Base-by-base conservation (phyloP, 1,140 invertebrate species). In the Cotesia vestalis region DNA sequence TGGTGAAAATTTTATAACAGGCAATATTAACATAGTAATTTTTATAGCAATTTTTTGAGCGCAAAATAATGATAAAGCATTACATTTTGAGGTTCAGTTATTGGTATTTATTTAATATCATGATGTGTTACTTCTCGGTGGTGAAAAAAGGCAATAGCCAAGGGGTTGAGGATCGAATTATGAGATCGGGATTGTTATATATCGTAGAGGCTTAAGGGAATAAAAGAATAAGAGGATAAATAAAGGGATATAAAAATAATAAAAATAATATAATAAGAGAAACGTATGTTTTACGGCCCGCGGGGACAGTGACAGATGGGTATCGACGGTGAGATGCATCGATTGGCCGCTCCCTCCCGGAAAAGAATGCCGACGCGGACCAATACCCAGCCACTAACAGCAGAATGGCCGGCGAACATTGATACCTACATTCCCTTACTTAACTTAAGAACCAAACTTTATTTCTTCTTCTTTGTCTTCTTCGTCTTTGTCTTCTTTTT, bases 291-390 rank as follows among this genome's bases (percentile, higher is more conserved):
- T 60, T 60, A 66, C 75, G 76, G 78, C 76, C 73, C 60, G 77
- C 78, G 75, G 55, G 77, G 85, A 86, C 85, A 86, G 82, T 86
- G 85, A 86, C 85, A 86, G 85, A 86, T 85, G 84, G 80, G 83
- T 84, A 86, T 86, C 85, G 84, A 80, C 79, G 76, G 72, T 75
- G 80, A 85, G 84, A 85, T 85, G 83, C 83, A 85, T 85, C 83
- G 83, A 85, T 85, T 85, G 84, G 84, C 84, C 79, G 84, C 81
- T 85, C 81, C 82, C 81, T 82, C 79, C 83, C 82, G 84, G 84
- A 85, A 85, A 85, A 85, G 84, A 85, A 85, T 85, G 83, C 81
- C 78, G 83, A 80, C 76, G 76, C 75, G 66, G 83, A 81, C 84
- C 84, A 85, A 85, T 85, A 80, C 83, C 82, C 83, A 82, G 78